Base-by-base conservation (phyloP, 2,888 invertebrate genomes). In the Caenorhabditis sp. region DNA sequence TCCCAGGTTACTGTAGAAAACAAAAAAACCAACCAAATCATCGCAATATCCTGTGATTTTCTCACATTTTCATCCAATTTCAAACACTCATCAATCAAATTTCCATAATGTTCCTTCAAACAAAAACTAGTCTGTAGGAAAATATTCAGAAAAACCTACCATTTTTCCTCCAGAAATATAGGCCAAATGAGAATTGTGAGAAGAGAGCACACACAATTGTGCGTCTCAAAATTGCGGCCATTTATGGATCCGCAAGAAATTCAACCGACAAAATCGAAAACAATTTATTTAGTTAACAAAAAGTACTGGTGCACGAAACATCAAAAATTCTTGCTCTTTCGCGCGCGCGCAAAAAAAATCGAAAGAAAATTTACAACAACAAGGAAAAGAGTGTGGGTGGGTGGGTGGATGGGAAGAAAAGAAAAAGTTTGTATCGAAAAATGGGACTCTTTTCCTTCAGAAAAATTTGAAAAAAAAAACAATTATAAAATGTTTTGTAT, bases 21-120 rank as follows among this genome's bases (percentile, higher is more conserved):
- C 17, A 12, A 10, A 23, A 19, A 60, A 36, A 55, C 64, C 60
- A 21, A 69, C 68, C 68, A 68, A 50, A 63, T 65, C 50, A 69
- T 23, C 0, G 51, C 69, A 21, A 69, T 58, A 61, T 69, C 69
- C 21, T 51, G 5, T 1, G 60, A 31, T 58, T 69, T 69, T 27
- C 69, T 60, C n/a, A 50, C 1, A 31, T 69, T 65, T 6, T 49
- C 43, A 37, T 65, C 58, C 14, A 69, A 19, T 2, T 51, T 31
- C n/a, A 69, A 24, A 36, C 63, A 68, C n/a, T 58, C 58, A 12
- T 53, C 24, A 8, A 68, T 31, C n/a, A 49, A 49, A n/a, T 49
- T 14, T 8, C 17, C 49, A 5, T 31, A 6, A 4, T 31, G 31
- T 10, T 4, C 31, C 31, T 31, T 31, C 10, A 31, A 31, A 6